Evolutionary conservation across 2,113 vertebrate genomes (phyloP).

Genomic region (Trematomus loennbergii): DNA sequence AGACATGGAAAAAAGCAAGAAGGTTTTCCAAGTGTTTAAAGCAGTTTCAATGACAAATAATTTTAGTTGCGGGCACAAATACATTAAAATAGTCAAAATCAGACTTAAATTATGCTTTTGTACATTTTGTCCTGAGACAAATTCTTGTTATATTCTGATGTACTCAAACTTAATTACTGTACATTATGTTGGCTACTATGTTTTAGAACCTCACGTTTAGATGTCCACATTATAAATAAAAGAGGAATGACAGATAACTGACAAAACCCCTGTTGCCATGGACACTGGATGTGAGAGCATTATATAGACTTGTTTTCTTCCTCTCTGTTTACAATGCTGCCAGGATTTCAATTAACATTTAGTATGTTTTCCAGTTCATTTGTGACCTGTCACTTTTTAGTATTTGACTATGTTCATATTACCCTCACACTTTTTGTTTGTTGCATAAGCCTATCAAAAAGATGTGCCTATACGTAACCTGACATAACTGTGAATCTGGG

Average conservation of each 20-base stretch:
- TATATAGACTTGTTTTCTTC: conserved; percentile 25
- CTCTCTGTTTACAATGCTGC: background rate
- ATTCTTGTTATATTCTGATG: background rate
- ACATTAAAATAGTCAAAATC: background rate
- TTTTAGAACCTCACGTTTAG: conserved; percentile 10
- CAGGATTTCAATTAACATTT: conserved; percentile 11
- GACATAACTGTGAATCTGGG: conserved; percentile 12
- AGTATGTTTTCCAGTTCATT: background rate
- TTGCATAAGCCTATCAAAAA: background rate
- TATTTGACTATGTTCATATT: background rate
- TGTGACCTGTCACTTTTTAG: background rate
- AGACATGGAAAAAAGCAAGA: no score
- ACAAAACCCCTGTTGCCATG: conserved; percentile 34
- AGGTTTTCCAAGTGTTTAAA: no score
- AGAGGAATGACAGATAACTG: conserved; percentile 26
- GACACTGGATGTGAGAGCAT: background rate
- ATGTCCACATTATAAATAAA: conserved; percentile 41
- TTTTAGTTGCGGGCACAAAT: no score
- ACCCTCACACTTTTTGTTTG: background rate
- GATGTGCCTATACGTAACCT: background rate
- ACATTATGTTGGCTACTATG: background rate
- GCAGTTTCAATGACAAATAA: no score
- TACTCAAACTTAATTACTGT: conserved; percentile 7
- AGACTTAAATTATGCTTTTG: background rate
- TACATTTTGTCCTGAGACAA: conserved; percentile 8